A percentile compares a stretch with the other conserved stretches of the same genome.
Evolutionary conservation across 2,888 invertebrate species (phyloP).

Genomic region (Lucinisca nassula): DNA sequence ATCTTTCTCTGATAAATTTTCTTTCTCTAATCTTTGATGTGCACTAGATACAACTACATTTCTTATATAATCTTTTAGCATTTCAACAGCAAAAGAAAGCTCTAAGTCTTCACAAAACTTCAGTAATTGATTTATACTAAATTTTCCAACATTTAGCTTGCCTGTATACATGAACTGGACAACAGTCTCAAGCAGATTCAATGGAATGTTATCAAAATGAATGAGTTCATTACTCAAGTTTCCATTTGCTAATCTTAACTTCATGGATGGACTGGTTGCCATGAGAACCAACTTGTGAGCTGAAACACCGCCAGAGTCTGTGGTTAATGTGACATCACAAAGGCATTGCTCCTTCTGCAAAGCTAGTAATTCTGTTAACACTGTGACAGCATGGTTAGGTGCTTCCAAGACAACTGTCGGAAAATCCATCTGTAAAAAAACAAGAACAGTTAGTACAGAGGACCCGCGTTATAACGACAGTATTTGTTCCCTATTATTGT

Average conservation of each 20-base stretch:
- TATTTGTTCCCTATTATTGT: no score
- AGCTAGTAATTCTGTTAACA: background rate
- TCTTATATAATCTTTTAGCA: slow-evolving; percentile 25
- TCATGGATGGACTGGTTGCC: slow-evolving; percentile 59
- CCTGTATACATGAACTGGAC: slow-evolving; percentile 60
- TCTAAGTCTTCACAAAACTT: slow-evolving; percentile 57
- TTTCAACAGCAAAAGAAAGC: slow-evolving; percentile 26
- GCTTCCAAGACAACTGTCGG: background rate
- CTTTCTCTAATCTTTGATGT: background rate
- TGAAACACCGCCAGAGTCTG: slow-evolving; percentile 28
- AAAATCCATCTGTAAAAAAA: background rate
- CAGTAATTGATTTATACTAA: slow-evolving; percentile 28
- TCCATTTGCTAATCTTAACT: background rate
- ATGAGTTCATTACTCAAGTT: background rate
- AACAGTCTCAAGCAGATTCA: slow-evolving; percentile 31
- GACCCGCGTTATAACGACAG: no score
- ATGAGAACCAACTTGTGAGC: slow-evolving; percentile 55
- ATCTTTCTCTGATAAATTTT: background rate
- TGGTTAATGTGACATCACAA: slow-evolving; percentile 57
- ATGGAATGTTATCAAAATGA: slow-evolving; percentile 20
- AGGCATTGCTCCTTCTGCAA: slow-evolving; percentile 30
- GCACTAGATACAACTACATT: background rate
- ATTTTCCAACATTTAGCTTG: slow-evolving; percentile 34
- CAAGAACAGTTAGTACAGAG: no score
- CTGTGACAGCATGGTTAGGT: background rate